phyloP scores from a whole-genome alignment of 2,113 vertebrate genomes.

The Meriones unguiculatus region DNA sequence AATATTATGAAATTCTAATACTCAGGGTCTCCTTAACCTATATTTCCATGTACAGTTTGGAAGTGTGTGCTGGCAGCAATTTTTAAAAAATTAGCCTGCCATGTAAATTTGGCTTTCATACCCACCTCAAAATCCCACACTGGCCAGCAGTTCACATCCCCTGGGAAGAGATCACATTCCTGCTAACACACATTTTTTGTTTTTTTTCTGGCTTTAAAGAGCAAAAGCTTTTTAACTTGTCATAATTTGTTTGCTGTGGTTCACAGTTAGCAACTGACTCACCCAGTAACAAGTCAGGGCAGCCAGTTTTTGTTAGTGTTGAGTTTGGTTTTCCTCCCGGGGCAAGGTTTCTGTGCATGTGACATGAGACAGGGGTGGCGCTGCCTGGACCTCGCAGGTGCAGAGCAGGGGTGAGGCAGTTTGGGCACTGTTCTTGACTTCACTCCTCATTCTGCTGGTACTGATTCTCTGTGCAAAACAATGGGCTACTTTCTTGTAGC shows the following conservation, averaged over 20 bases:
- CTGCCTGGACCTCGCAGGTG: not conserved
- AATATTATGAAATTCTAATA: not conserved
- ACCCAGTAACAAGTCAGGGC: not conserved
- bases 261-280: not conserved
- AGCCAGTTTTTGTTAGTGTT: not conserved
- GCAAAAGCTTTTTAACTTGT: not conserved
- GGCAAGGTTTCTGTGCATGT: not conserved
- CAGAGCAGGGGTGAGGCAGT: not conserved
- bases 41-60: not conserved
- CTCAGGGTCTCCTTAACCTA: not conserved
- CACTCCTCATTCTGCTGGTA: too few species aligned
- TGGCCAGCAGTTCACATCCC: not conserved
- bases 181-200: not conserved
- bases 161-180: not conserved
- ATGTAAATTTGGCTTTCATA: not conserved
- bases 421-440: not conserved
- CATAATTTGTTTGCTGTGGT: not conserved
- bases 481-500: not conserved
- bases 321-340: not conserved
- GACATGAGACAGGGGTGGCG: accelerated
- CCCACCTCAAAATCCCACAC: not conserved
- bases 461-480: not conserved
- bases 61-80: not conserved
- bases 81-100: accelerated
- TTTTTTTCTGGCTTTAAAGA: not conserved